Percentiles rank a stretch among this genome's conserved stretches.
Evolutionary conservation across 2,888 invertebrate species (phyloP).

Genomic region (Cynaeus angustus): DNA sequence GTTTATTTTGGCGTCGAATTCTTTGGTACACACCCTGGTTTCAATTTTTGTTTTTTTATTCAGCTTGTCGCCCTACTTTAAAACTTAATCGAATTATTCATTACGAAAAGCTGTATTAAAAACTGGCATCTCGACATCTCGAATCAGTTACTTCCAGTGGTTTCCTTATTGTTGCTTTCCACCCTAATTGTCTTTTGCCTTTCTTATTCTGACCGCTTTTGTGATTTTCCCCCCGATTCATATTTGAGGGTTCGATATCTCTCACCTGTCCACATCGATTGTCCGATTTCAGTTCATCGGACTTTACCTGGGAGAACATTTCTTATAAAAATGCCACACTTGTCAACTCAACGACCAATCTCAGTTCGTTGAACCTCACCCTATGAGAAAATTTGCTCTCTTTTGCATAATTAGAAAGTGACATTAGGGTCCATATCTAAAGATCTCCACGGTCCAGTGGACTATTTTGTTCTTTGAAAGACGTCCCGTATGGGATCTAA

Average conservation of each 20-base stretch:
- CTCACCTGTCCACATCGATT: conserved; percentile 22
- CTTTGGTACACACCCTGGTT: no score
- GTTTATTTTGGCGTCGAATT: no score
- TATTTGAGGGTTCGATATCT: conserved; percentile 8
- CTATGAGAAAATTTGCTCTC: conserved; percentile 24
- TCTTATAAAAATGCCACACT: conserved; percentile 28
- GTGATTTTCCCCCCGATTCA: not conserved
- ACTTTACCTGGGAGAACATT: conserved; percentile 19
- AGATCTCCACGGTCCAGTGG: conserved; percentile 33
- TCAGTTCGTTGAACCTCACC: conserved; percentile 40
- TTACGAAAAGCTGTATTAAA: no score
- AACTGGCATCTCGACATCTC: not conserved
- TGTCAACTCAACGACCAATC: conserved; percentile 25
- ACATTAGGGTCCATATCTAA: conserved; percentile 27
- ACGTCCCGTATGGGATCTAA: conserved; percentile 1
- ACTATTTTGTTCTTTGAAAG: conserved; percentile 26
- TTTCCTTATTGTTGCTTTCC: not conserved
- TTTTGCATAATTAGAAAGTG: conserved; percentile 34
- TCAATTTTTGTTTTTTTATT: not conserved
- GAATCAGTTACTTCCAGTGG: not conserved
- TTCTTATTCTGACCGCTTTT: no score
- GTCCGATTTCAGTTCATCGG: conserved; percentile 26
- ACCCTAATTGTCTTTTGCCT: not conserved
- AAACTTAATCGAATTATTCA: no score
- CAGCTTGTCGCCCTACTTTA: no score